A percentile compares a stretch with the other conserved stretches of the same genome.
These are phyloP conservation scores for Oncorhynchus tshawytscha DNA, from an alignment of 2,113 vertebrate genomes.

Conservation along the genomic window DNA sequence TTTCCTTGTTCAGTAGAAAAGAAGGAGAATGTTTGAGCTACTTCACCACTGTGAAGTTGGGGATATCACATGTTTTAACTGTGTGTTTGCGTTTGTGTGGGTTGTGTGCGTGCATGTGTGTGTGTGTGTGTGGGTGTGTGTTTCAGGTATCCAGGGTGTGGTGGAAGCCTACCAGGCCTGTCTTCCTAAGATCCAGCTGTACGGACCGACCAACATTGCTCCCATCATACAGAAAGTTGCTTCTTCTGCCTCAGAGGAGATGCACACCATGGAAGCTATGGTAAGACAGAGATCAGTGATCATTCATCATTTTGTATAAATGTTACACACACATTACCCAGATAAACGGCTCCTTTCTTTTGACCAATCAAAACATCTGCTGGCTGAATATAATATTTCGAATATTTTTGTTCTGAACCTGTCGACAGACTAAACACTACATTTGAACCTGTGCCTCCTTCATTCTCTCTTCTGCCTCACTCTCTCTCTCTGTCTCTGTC, in stretches of 20 bases:
- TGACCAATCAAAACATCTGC: no score
- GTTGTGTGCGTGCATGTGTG: background rate
- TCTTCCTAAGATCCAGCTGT: conserved; percentile 95
- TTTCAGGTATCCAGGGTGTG: conserved; percentile 92
- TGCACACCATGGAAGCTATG: conserved; percentile 95
- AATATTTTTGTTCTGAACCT: conserved; percentile 44
- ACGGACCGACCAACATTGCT: conserved; percentile 97
- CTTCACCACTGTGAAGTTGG: background rate
- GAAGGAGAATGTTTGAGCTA: background rate
- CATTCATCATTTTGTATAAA: no score
- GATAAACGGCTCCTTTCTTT: no score
- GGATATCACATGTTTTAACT: background rate
- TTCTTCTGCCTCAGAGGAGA: conserved; percentile 93
- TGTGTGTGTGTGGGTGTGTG: conserved; percentile 1
- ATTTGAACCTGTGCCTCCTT: no score
- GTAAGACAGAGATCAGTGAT: conserved; percentile 70
- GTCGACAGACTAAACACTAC: background rate
- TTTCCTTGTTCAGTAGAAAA: background rate
- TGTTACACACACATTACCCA: no score
- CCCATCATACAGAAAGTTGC: conserved; percentile 99
- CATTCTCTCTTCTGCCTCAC: no score
- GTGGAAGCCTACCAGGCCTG: conserved; percentile 98
- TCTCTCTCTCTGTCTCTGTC: no score
- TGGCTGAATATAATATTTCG: conserved; percentile 51
- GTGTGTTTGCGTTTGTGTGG: conserved; percentile 2